Percentiles rank a stretch among this genome's conserved stretches.
phyloP scores from a whole-genome alignment of 2,797 vertebrate genomes.

The Todus mexicanus region DNA sequence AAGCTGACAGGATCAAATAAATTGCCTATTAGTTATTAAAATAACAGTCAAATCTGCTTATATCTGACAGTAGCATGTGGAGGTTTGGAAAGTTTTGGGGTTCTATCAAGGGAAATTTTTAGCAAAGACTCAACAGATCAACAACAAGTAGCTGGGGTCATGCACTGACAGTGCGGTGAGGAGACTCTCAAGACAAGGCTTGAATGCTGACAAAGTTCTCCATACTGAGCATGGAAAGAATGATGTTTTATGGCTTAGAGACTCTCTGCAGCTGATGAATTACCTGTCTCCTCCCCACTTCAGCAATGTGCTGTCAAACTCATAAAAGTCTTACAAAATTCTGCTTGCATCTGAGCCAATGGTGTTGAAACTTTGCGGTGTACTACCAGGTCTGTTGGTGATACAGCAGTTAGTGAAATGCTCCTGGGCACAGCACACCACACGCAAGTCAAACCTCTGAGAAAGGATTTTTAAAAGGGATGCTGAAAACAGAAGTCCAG shows the following conservation, averaged over 20 bases:
- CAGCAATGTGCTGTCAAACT: neutral
- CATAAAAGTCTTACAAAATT: neutral
- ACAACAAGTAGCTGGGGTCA: neutral
- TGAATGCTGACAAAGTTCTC: neutral
- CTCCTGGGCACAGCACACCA: neutral
- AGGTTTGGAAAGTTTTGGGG: neutral
- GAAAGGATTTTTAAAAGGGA: neutral
- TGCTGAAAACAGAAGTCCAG: neutral
- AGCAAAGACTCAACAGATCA: neutral
- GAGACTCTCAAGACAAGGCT: neutral
- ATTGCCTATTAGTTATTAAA: conserved; percentile 6
- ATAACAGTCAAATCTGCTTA: neutral
- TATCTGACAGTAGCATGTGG: accelerated
- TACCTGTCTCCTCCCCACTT: neutral
- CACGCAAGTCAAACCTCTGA: neutral
- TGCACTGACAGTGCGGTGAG: neutral
- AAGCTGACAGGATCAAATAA: conserved; percentile 13
- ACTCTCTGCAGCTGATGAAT: neutral
- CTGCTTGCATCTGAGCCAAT: neutral
- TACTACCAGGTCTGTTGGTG: neutral
- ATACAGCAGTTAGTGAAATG: neutral
- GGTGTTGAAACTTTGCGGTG: neutral
- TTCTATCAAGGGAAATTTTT: neutral
- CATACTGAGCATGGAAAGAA: neutral
- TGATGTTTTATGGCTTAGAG: neutral